Evolutionary conservation across 1,140 invertebrate genomes (phyloP).

Genomic region (Aphaenogaster rudis): DNA sequence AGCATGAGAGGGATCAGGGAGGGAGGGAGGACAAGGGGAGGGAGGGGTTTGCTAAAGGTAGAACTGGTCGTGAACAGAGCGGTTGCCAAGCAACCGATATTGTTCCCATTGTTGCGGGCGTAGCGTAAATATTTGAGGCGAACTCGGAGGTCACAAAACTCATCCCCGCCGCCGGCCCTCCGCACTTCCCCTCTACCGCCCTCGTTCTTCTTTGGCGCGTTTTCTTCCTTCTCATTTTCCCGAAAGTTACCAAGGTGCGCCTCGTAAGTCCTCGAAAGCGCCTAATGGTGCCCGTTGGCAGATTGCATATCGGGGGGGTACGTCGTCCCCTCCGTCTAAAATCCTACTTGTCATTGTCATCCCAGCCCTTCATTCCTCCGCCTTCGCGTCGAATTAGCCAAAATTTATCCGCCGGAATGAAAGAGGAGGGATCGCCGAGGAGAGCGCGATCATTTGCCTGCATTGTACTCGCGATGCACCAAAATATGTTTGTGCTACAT

Average conservation of each 20-base stretch:
- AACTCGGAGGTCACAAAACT: conserved; percentile 27
- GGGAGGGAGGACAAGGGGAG: conserved; percentile 3
- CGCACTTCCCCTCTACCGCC: neutral
- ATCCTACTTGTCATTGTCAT: neutral
- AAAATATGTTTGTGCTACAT: neutral
- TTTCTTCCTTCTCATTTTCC: conserved; percentile 53
- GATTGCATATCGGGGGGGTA: conserved; percentile 28
- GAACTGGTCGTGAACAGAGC: conserved; percentile 61
- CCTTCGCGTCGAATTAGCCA: neutral
- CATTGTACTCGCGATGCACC: neutral
- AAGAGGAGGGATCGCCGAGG: neutral
- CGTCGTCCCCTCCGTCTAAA: neutral
- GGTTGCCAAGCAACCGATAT: conserved; percentile 73
- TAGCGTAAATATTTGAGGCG: conserved; percentile 69
- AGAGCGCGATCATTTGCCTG: no score
- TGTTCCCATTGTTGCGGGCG: conserved; percentile 69
- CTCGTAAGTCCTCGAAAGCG: conserved; percentile 10
- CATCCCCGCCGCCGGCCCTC: neutral
- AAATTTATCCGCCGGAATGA: neutral
- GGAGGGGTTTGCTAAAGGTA: conserved; percentile 38
- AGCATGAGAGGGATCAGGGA: neutral
- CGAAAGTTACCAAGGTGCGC: conserved; percentile 38
- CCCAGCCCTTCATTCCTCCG: neutral
- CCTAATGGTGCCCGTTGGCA: conserved; percentile 35
- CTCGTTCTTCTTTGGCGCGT: conserved; percentile 23